Evolutionary conservation across 2,113 vertebrate species (phyloP).

Genomic region (Callipepla squamata): DNA sequence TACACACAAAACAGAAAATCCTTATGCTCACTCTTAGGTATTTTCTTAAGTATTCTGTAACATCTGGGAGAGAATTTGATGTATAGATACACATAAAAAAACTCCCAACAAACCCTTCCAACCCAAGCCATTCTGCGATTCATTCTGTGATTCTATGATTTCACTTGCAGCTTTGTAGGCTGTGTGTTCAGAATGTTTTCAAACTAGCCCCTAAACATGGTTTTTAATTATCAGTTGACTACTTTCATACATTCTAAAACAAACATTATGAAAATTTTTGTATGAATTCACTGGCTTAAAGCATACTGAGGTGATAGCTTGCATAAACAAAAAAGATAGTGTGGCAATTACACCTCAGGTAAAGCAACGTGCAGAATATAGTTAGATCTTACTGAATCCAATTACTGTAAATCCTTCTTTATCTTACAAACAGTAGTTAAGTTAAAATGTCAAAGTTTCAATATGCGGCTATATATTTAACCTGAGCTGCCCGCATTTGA

Average conservation of each 20-base stretch:
- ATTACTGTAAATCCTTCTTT: neutral
- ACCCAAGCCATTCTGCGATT: too few species aligned
- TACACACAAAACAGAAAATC: neutral
- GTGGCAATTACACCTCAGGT: neutral
- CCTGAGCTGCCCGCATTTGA: neutral
- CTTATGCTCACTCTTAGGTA: neutral
- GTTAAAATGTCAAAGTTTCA: neutral
- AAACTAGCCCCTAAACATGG: neutral
- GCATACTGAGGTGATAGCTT: neutral
- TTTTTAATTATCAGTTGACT: neutral
- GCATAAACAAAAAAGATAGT: neutral
- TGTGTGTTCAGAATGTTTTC: neutral
- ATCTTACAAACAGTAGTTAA: neutral
- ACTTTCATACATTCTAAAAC: neutral
- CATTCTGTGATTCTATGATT: neutral
- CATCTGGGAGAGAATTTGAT: neutral
- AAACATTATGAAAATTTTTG: neutral
- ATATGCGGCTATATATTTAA: constrained; percentile 1
- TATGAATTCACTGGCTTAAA: neutral
- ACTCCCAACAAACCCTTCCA: too few species aligned
- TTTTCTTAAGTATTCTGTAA: neutral
- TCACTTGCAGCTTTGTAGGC: neutral
- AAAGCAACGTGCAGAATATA: neutral
- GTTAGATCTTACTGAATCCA: neutral
- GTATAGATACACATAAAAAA: neutral